Conservation (phyloP, 2,888 invertebrate genomes). For the Leucophenga montana region DNA sequence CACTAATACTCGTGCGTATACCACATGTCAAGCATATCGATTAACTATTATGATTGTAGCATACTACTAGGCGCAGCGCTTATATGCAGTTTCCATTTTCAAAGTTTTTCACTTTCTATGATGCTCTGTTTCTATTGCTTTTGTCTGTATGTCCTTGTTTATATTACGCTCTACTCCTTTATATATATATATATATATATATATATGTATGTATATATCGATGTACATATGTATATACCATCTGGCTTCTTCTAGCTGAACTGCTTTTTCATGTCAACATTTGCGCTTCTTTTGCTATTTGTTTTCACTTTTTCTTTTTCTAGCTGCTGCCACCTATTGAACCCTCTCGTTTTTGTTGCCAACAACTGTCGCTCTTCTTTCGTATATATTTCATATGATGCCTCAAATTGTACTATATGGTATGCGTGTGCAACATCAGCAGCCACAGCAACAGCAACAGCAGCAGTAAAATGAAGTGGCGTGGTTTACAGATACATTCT, state of each 20-base stretch:
- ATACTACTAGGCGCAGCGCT: neutral
- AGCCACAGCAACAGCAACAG: no score
- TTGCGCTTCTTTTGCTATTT: slow-evolving; percentile 17
- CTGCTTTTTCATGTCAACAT: slow-evolving; percentile 8
- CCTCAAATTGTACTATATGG: slow-evolving; percentile 5
- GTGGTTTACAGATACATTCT: neutral
- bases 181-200: neutral
- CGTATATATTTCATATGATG: neutral
- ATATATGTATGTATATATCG: neutral
- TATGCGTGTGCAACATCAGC: no score
- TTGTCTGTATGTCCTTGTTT: neutral
- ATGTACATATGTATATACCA: no score
- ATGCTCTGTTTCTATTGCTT: neutral
- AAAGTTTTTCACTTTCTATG: neutral
- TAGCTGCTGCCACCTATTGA: neutral
- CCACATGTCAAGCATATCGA: slow-evolving; percentile 22
- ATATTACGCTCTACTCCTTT: neutral
- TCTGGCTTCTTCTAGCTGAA: neutral
- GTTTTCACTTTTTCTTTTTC: slow-evolving; percentile 3
- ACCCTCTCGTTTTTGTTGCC: neutral
- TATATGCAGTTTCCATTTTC: no score
- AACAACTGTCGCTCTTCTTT: neutral
- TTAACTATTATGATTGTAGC: slow-evolving; percentile 17
- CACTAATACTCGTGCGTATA: no score
- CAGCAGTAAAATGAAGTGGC: neutral